Conservation (phyloP, 2,797 vertebrate species). For the Poecilia picta region DNA sequence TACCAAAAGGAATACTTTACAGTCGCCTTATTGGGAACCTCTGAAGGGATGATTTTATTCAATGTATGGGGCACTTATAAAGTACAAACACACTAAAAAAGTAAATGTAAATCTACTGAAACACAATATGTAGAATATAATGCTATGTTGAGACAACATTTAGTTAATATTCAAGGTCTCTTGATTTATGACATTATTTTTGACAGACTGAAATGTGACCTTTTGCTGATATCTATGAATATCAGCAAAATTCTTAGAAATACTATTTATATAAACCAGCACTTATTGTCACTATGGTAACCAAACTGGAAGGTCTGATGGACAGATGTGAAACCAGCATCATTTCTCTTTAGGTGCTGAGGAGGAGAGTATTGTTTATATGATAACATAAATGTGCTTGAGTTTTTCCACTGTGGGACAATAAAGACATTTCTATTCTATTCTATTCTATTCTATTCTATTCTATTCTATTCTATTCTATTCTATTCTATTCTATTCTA, state of each 20-base stretch:
- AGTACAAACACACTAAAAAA: neutral
- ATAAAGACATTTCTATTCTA: too few species aligned
- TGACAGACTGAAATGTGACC: neutral
- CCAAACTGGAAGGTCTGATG: neutral
- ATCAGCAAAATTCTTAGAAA: neutral
- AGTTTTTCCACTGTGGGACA: too few species aligned
- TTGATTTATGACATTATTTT: neutral
- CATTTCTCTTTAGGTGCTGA: neutral
- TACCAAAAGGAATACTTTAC: too few species aligned
- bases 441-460: too few species aligned
- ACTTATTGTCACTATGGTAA: neutral
- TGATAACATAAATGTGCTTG: neutral
- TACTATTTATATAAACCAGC: neutral
- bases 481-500: too few species aligned
- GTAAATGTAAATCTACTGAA: neutral
- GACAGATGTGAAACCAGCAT: neutral
- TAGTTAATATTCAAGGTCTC: neutral
- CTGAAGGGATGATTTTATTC: too few species aligned
- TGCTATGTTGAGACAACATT: too few species aligned
- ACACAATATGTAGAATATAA: neutral
- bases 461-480: too few species aligned
- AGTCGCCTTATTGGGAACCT: too few species aligned
- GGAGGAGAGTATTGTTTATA: neutral
- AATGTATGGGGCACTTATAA: too few species aligned
- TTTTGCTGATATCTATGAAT: neutral